These are phyloP conservation scores for Sericinus montela DNA, from an alignment of 2,888 invertebrate genomes.

Conservation along the genomic window DNA sequence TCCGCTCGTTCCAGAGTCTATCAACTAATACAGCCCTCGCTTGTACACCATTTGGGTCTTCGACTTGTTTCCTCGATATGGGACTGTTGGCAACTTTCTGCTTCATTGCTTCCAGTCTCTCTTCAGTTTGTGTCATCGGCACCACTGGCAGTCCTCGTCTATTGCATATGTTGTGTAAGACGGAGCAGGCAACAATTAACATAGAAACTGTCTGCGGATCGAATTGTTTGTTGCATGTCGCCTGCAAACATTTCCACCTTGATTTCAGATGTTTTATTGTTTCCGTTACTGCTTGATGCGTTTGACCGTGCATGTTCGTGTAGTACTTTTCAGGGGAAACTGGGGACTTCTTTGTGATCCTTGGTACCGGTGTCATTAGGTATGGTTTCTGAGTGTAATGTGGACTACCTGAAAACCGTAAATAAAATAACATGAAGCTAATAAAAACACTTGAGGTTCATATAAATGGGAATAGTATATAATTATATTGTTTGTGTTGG, in stretches of 20 bases:
- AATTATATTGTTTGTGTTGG: too few species aligned
- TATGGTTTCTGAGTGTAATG: conserved; percentile 59
- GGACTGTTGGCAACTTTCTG: conserved; percentile 67
- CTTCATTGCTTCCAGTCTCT: conserved; percentile 62
- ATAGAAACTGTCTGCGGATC: conserved; percentile 54
- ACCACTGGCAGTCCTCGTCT: conserved; percentile 41
- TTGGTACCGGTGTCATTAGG: conserved; percentile 65
- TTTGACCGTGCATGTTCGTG: conserved; percentile 50
- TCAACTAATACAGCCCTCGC: conserved; percentile 47
- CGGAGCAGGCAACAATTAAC: conserved; percentile 60
- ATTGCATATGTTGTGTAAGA: conserved; percentile 60
- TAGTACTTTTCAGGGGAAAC: conserved; percentile 66
- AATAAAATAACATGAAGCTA: neutral
- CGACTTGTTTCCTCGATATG: conserved; percentile 49
- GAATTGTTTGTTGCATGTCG: conserved; percentile 64
- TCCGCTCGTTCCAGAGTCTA: conserved; percentile 55
- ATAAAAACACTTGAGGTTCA: too few species aligned
- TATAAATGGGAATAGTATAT: too few species aligned
- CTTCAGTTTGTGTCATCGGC: conserved; percentile 59
- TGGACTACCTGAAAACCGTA: conserved; percentile 52
- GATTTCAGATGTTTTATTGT: conserved; percentile 66
- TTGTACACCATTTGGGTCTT: conserved; percentile 43
- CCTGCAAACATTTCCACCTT: conserved; percentile 66
- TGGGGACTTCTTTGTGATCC: conserved; percentile 64
- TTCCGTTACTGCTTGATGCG: conserved; percentile 44